These are phyloP conservation scores for Eospalax fontanierii DNA, from an alignment of 2,797 vertebrate genomes.

Conservation along the genomic window DNA sequence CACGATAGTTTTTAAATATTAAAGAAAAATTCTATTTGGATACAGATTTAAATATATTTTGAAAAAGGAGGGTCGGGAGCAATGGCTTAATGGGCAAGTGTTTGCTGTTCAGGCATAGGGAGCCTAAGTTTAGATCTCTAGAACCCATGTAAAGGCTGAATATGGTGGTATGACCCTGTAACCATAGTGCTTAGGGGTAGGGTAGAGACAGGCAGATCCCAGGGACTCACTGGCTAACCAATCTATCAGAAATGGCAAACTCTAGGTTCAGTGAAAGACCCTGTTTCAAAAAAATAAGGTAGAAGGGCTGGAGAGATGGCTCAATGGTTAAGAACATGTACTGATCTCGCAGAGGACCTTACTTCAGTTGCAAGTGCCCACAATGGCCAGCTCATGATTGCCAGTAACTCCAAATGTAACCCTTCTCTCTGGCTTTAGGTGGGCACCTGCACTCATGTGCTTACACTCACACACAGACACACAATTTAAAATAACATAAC, in stretches of 20 bases:
- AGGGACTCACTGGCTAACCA: background rate
- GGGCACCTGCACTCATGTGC: too few relatives aligned
- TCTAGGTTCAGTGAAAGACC: background rate
- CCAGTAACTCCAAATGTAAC: too few relatives aligned
- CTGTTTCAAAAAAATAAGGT: background rate
- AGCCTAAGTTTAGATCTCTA: background rate
- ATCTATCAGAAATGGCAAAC: background rate
- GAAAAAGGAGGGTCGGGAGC: background rate
- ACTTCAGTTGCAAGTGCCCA: too few relatives aligned
- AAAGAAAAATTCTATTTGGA: constrained; percentile 50
- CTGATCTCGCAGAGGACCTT: too few relatives aligned
- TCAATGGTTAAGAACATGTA: too few relatives aligned
- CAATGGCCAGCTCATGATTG: too few relatives aligned
- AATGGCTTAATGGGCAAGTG: background rate
- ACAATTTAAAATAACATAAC: background rate
- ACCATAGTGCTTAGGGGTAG: too few relatives aligned
- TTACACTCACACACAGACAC: constrained; percentile 8
- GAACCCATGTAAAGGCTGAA: background rate
- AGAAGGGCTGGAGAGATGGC: too few relatives aligned
- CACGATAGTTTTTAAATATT: constrained; percentile 15
- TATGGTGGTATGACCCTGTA: background rate
- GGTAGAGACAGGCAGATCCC: background rate
- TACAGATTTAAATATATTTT: background rate
- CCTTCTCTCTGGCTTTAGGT: too few relatives aligned
- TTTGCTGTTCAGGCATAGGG: too few relatives aligned